Percentiles rank a stretch among this genome's conserved stretches.
phyloP scores from a whole-genome alignment of 2,888 invertebrate genomes.

The Tinea semifulvella region DNA sequence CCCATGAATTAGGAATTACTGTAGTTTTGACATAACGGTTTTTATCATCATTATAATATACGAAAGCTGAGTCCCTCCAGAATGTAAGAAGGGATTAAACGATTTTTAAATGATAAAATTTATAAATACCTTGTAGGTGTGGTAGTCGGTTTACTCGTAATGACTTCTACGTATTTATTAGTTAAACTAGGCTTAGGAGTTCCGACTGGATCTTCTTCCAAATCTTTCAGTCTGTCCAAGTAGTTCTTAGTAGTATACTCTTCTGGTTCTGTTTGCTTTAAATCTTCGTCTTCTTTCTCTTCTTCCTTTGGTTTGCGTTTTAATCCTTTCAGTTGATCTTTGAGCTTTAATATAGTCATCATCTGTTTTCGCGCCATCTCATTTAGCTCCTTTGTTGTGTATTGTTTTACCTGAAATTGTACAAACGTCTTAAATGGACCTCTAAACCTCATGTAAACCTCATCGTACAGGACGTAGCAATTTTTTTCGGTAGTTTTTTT shows the following conservation, averaged over 20 bases:
- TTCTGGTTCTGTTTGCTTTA: constrained; percentile 7
- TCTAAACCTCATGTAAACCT: too few relatives aligned
- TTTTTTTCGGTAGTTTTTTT: too few relatives aligned
- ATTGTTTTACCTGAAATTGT: constrained; percentile 45
- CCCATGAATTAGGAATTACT: too few relatives aligned
- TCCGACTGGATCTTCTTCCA: constrained; percentile 52
- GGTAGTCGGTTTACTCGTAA: constrained; percentile 33
- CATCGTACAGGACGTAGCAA: too few relatives aligned
- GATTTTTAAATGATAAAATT: background rate
- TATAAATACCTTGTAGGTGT: constrained; percentile 9
- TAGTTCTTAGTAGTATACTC: constrained; percentile 33
- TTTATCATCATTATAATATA: too few relatives aligned
- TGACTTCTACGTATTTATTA: constrained; percentile 42
- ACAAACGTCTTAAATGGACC: too few relatives aligned
- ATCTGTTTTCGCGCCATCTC: constrained; percentile 45
- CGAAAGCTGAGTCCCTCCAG: too few relatives aligned
- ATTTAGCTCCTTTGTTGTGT: constrained; percentile 50
- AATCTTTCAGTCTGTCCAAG: constrained; percentile 36
- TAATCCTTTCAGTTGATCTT: constrained; percentile 33
- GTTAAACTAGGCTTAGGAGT: constrained; percentile 38
- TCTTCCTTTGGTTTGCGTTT: constrained; percentile 21
- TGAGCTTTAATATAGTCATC: constrained; percentile 30
- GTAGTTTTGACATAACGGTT: too few relatives aligned
- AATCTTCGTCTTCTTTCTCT: constrained; percentile 17
- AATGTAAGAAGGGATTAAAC: too few relatives aligned